These are phyloP conservation scores for Sylvicola fuscatus DNA, from an alignment of 2,888 invertebrate genomes.

Conservation along the genomic window DNA sequence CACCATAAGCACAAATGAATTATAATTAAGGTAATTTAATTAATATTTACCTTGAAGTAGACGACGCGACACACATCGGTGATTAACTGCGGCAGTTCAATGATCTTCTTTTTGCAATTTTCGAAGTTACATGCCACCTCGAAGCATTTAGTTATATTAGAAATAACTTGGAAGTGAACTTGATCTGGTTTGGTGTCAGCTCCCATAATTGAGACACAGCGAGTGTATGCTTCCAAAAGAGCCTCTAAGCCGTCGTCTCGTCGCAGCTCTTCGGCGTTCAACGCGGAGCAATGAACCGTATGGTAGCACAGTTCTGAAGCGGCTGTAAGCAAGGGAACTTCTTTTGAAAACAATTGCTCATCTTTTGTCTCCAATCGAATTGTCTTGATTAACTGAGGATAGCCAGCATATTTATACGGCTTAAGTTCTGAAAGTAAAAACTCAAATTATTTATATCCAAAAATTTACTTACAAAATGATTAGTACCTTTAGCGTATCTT, in stretches of 20 bases:
- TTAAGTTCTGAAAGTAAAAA: slow-evolving; percentile 42
- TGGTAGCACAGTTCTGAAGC: slow-evolving; percentile 91
- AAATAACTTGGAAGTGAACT: slow-evolving; percentile 76
- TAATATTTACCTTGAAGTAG: slow-evolving; percentile 51
- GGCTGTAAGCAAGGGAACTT: slow-evolving; percentile 63
- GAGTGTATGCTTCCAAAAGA: slow-evolving; percentile 73
- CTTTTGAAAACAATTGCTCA: slow-evolving; percentile 77
- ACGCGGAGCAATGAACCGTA: slow-evolving; percentile 85
- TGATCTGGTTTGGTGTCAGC: slow-evolving; percentile 57
- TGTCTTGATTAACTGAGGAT: slow-evolving; percentile 90
- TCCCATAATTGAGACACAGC: slow-evolving; percentile 82
- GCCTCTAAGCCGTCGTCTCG: slow-evolving; percentile 79
- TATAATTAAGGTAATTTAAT: slow-evolving; percentile 9
- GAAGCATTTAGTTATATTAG: slow-evolving; percentile 77
- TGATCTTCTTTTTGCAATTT: slow-evolving; percentile 70
- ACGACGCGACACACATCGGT: slow-evolving; percentile 70
- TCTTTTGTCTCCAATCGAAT: slow-evolving; percentile 86
- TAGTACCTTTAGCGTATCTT: slow-evolving; percentile 71
- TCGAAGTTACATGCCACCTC: slow-evolving; percentile 92
- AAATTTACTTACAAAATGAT: too few relatives aligned
- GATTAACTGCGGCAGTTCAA: slow-evolving; percentile 70
- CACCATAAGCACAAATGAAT: not conserved
- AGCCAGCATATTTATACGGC: slow-evolving; percentile 98
- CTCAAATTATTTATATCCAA: slow-evolving; percentile 8
- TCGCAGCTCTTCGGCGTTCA: slow-evolving; percentile 94